Conservation (phyloP, 2,888 invertebrate genomes). For the Leptarthrus brevirostris region DNA sequence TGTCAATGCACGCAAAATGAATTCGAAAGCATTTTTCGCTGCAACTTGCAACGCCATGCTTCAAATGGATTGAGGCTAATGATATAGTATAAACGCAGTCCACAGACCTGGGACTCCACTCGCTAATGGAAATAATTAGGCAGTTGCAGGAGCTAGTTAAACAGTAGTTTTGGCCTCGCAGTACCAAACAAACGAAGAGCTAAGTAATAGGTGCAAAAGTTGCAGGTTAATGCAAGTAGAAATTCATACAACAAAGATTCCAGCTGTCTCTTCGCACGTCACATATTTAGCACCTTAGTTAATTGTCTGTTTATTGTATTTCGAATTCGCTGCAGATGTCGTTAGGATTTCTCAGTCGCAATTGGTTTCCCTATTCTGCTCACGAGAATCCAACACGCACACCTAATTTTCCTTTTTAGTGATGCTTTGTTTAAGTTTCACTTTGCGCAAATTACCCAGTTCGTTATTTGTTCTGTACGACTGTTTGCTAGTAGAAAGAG, state of each 20-base stretch:
- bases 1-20: background rate
- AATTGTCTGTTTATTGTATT: background rate
- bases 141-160: background rate
- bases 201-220: background rate
- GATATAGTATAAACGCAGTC: background rate
- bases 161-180: background rate
- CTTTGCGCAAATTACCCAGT: too few species aligned
- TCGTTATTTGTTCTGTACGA: background rate
- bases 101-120: background rate
- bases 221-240: background rate
- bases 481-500: too few species aligned
- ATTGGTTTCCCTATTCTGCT: too few species aligned
- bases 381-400: background rate
- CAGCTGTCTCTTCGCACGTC: conserved; percentile 11
- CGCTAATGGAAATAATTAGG: conserved; percentile 7
- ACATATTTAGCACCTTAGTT: conserved; percentile 8
- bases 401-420: background rate
- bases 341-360: background rate
- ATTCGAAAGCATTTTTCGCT: background rate
- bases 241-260: background rate
- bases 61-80: background rate
- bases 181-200: background rate
- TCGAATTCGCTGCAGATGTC: background rate
- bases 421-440: background rate
- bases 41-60: background rate